Evolutionary conservation across 2,888 invertebrate species (phyloP).

Genomic region (Resseliella maxima): DNA sequence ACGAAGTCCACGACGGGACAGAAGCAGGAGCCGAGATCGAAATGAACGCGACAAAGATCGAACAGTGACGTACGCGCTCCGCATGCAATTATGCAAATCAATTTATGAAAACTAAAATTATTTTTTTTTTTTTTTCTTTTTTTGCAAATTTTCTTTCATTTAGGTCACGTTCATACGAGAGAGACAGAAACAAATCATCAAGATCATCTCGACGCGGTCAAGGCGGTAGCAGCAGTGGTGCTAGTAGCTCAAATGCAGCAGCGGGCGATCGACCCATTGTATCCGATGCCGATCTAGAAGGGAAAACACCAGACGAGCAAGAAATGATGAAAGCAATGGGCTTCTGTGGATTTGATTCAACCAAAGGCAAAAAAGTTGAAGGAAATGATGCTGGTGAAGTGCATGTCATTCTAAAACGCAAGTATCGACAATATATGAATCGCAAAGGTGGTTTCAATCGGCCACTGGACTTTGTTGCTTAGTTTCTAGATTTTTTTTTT

Average conservation of each 20-base stretch:
- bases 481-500: conserved; percentile 61
- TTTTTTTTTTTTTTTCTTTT: background rate
- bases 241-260: background rate
- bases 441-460: conserved; percentile 98
- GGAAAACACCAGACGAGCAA: conserved; percentile 89
- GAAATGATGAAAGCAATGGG: conserved; percentile 98
- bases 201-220: conserved; percentile 53
- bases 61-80: conserved; percentile 24
- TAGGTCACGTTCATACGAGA: conserved; percentile 61
- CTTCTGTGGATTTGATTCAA: conserved; percentile 94
- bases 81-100: background rate
- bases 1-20: background rate
- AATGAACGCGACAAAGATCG: background rate
- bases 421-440: conserved; percentile 99
- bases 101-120: background rate
- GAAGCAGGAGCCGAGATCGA: conserved; percentile 34
- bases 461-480: conserved; percentile 96
- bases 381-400: conserved; percentile 95
- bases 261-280: conserved; percentile 73
- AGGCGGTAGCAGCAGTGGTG: conserved; percentile 46
- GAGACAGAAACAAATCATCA: conserved; percentile 60
- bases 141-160: conserved; percentile 41
- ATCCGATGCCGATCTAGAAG: conserved; percentile 87
- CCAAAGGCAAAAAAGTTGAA: conserved; percentile 95
- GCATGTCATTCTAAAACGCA: conserved; percentile 94